A percentile compares a stretch with the other conserved stretches of the same genome.
Evolutionary conservation across 2,113 vertebrate genomes (phyloP).

Genomic region (Gnathonemus longibarbis): DNA sequence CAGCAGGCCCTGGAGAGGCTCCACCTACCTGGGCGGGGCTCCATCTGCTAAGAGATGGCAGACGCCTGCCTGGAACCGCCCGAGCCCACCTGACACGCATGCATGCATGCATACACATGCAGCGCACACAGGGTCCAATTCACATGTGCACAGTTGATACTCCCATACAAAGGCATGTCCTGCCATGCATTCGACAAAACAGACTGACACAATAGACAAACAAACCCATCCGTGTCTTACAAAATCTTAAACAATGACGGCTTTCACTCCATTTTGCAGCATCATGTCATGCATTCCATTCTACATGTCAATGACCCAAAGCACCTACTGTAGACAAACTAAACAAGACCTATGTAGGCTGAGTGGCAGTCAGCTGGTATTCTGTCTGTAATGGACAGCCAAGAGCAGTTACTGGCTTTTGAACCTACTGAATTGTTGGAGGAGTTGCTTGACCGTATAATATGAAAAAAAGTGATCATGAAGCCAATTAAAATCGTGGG

Average conservation of each 20-base stretch:
- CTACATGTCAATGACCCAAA: not conserved
- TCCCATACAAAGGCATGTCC: not conserved
- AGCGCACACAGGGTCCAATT: not conserved
- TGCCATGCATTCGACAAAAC: not conserved
- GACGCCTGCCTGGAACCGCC: not conserved
- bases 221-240: not conserved
- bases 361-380: not conserved
- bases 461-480: not conserved
- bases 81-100: not conserved
- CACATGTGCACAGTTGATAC: not conserved
- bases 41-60: constrained; percentile 2
- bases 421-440: not conserved
- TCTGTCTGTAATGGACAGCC: not conserved
- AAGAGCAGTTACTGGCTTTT: not conserved
- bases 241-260: not conserved
- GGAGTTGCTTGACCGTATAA: not conserved
- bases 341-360: not conserved
- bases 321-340: not conserved
- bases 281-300: not conserved
- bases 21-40: not conserved
- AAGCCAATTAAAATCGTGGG: not conserved
- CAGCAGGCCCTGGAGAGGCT: not conserved
- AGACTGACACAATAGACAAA: not conserved
- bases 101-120: not conserved
- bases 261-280: not conserved